A percentile compares a stretch with the other conserved stretches of the same genome.
Conservation (phyloP, 2,113 vertebrate species). For the Lophochroa leadbeateri region DNA sequence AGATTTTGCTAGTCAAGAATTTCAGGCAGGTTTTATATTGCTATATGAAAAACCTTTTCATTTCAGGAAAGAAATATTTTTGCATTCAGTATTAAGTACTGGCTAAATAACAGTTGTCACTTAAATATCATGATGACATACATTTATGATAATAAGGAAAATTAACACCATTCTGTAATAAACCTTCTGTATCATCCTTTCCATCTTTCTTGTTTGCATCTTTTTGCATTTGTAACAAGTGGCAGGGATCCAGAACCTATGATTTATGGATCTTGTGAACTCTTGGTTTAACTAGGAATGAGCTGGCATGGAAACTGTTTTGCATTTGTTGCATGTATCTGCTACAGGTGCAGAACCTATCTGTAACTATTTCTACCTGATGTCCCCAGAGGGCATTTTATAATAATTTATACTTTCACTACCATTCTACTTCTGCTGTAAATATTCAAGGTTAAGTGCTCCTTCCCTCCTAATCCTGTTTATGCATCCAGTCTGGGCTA, state of each 20-base stretch:
- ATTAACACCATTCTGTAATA: neutral
- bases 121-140: neutral
- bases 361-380: neutral
- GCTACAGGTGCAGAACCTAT: constrained; percentile 14
- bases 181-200: neutral
- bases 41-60: neutral
- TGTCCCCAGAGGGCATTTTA: neutral
- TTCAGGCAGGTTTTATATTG: neutral
- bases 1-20: neutral
- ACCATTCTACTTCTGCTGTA: constrained; percentile 23
- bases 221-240: neutral
- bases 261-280: constrained; percentile 1
- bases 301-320: neutral
- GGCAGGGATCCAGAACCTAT: neutral
- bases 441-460: constrained; percentile 33
- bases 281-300: neutral
- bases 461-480: neutral
- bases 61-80: neutral
- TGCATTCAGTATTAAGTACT: neutral
- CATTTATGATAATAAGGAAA: neutral
- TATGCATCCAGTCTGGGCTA: neutral
- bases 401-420: constrained; percentile 40
- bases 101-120: neutral
- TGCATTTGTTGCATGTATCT: constrained; percentile 17
- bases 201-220: neutral